Evolutionary conservation across 2,888 invertebrate species (phyloP).

Genomic region (Ectemnius lituratus): DNA sequence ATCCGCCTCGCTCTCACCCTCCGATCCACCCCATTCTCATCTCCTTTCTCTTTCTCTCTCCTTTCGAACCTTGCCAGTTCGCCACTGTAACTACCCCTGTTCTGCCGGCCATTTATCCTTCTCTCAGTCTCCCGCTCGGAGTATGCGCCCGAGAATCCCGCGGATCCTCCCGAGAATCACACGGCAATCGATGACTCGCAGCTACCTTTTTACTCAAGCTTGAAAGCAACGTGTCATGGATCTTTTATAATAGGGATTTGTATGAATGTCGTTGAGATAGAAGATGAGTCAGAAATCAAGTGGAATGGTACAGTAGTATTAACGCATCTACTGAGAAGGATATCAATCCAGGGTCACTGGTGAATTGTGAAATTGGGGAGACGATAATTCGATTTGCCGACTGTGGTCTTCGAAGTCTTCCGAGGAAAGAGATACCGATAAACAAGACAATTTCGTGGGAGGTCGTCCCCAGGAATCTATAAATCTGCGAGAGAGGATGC

Average conservation of each 20-base stretch:
- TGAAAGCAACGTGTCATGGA: not conserved
- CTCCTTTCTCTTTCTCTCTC: not conserved
- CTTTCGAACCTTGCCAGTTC: not conserved
- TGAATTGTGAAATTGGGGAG: constrained; percentile 1
- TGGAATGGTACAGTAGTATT: not conserved
- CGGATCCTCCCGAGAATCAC: constrained; percentile 3
- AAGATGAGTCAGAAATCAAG: too few species aligned
- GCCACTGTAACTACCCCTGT: constrained; percentile 13
- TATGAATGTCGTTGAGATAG: too few species aligned
- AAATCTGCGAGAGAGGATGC: constrained; percentile 63
- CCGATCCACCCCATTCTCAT: not conserved
- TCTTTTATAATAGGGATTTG: not conserved
- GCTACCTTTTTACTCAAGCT: not conserved
- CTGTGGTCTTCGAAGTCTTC: constrained; percentile 42
- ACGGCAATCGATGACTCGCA: not conserved
- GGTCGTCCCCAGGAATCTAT: constrained; percentile 76
- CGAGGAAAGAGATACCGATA: constrained; percentile 60
- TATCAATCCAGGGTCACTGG: not conserved
- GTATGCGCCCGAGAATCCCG: not conserved
- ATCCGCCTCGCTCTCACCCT: constrained; percentile 49
- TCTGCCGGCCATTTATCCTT: constrained; percentile 1
- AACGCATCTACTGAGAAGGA: not conserved
- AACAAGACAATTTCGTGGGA: constrained; percentile 75
- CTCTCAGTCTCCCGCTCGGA: not conserved
- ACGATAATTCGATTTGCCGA: constrained; percentile 31